Base-by-base conservation (phyloP, 2,888 invertebrate genomes). In the Belgica antarctica region DNA sequence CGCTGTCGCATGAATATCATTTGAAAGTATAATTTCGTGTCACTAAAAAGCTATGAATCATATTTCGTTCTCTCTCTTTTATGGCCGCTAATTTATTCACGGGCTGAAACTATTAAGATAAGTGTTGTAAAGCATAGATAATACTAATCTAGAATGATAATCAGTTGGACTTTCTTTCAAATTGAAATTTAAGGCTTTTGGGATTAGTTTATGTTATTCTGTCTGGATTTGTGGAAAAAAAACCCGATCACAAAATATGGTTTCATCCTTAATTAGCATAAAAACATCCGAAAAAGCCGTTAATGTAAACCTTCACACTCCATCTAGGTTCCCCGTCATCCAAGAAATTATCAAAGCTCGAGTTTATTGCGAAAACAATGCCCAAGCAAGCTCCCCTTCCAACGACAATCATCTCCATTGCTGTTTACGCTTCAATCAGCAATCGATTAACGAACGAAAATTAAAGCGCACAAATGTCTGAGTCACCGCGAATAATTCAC, bases 1-100 rank as follows among this genome's bases (percentile, higher is more conserved):
- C 28, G 57, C 28, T 27, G 27, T 19, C 22, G 34, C 17, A 68
- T 57, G 57, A 52, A 68, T 57, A 57, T 68, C 68, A 68, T 68
- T 68, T 68, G 31, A 52, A 68, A 68, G 68, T 68, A 68, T 68
- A 68, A 68, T 68, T 68, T 46, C 57, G 15, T 68, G 68, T 68
- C 68, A 68, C 17, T 25, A 22, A 66, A 68, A 68, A 68, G 25
- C 22, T 57, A 68, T 68, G 68, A 68, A 68, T 68, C 68, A 68
- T 68, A 57, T 57, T 68, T 65, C 27, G 7, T 17, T 3, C 22
- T 7, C 34, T n/a, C 12, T n/a, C 15, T 41, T 41, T 41, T 41
- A 10, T 22, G 7, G 52, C 22, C 52, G 65, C 24, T 66, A 66
- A 66, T 66, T 66, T 66, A 66, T 66, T 41, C 65, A 31, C 31